Conservation (phyloP, 1,140 invertebrate species). For the Trachymyrmex septentrionalis region DNA sequence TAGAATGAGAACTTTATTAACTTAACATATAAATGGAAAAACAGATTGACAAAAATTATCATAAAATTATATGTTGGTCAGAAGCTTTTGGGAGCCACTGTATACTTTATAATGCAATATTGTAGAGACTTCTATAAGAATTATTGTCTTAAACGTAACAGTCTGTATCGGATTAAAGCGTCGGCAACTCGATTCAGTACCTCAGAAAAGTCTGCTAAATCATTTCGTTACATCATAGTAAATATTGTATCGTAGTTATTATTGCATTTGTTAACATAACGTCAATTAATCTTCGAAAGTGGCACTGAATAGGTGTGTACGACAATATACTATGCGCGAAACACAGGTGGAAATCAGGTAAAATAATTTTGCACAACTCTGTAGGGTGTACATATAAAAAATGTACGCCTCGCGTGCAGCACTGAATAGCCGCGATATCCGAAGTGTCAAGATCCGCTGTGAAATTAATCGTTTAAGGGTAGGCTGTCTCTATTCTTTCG, state of each 20-base stretch:
- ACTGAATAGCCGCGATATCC: constrained; percentile 35
- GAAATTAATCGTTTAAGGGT: constrained; percentile 43
- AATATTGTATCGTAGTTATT: neutral
- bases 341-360: constrained; percentile 33
- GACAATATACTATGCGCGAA: neutral
- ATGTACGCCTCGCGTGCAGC: constrained; percentile 18
- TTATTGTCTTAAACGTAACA: constrained; percentile 39
- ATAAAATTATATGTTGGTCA: no score
- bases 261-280: constrained; percentile 1
- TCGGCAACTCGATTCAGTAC: neutral
- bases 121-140: neutral
- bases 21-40: no score
- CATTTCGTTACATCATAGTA: constrained; percentile 56
- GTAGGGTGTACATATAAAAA: constrained; percentile 53
- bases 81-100: no score
- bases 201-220: constrained; percentile 10
- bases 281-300: constrained; percentile 28
- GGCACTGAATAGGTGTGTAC: constrained; percentile 5
- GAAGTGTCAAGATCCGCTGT: constrained; percentile 33
- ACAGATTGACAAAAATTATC: no score
- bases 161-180: neutral
- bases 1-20: no score
- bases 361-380: constrained; percentile 31
- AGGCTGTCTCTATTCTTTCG: constrained; percentile 55
- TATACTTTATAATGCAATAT: neutral